Evolutionary conservation across 2,797 vertebrate genomes (phyloP).

Genomic region (Pyrocephalus nanus): DNA sequence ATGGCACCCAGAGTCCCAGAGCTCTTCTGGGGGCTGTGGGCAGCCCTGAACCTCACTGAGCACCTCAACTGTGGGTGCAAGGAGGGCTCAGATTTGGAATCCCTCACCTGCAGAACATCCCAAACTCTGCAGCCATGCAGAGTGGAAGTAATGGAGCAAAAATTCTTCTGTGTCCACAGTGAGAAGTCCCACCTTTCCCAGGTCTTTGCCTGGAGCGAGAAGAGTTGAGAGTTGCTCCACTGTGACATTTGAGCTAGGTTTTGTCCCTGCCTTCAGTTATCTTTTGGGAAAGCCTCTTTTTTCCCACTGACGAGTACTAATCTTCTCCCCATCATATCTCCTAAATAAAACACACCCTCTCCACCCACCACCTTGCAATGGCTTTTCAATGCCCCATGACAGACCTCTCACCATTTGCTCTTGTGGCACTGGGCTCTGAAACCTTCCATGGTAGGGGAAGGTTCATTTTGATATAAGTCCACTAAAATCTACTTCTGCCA

Average conservation of each 20-base stretch:
- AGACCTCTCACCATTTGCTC: not conserved
- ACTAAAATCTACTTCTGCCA: not conserved
- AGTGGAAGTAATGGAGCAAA: not conserved
- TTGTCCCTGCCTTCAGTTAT: not conserved
- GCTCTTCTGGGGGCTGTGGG: not conserved
- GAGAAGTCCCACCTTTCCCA: not conserved
- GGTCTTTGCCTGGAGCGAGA: not conserved
- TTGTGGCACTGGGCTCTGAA: not conserved
- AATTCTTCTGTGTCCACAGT: not conserved
- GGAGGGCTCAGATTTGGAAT: not conserved
- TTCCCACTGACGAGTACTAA: not conserved
- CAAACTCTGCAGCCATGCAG: not conserved
- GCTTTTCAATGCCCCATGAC: not conserved
- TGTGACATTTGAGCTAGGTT: not conserved
- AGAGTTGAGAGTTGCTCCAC: not conserved
- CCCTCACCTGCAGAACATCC: not conserved
- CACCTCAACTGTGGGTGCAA: fast-evolving
- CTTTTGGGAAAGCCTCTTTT: not conserved
- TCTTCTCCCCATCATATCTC: not conserved
- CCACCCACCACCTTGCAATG: not conserved
- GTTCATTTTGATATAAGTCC: not conserved
- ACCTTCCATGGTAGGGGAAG: not conserved
- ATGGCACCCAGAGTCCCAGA: not conserved
- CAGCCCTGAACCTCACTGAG: not conserved
- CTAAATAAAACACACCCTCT: not conserved